Percentiles rank a stretch among this genome's conserved stretches.
Evolutionary conservation across 2,888 invertebrate genomes (phyloP).

Genomic region (Brachynemurus nebulosus): DNA sequence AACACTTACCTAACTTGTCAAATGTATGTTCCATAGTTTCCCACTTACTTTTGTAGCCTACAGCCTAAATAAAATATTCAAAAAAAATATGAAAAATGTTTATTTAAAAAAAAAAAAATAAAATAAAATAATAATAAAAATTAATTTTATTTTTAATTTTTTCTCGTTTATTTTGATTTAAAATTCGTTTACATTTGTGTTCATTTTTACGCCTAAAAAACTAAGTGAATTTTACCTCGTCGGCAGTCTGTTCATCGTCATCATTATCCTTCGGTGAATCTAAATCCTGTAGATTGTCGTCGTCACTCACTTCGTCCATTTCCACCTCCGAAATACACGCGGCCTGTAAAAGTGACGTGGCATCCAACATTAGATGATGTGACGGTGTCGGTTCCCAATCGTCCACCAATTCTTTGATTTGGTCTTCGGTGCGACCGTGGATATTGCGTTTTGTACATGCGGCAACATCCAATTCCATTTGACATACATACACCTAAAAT

Average conservation of each 20-base stretch:
- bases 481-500: constrained; percentile 75
- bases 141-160: neutral
- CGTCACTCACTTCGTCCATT: constrained; percentile 58
- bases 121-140: neutral
- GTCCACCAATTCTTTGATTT: constrained; percentile 57
- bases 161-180: neutral
- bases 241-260: constrained; percentile 33
- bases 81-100: constrained; percentile 13
- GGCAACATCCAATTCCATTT: constrained; percentile 68
- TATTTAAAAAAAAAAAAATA: constrained; percentile 11
- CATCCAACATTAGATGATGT: constrained; percentile 70
- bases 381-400: constrained; percentile 67
- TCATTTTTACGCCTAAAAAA: neutral
- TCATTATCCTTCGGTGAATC: constrained; percentile 21
- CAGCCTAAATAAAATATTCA: constrained; percentile 19
- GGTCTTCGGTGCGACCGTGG: constrained; percentile 63
- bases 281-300: constrained; percentile 28
- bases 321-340: constrained; percentile 71
- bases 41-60: constrained; percentile 58
- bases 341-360: constrained; percentile 70
- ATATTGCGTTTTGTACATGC: constrained; percentile 71
- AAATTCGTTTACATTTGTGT: neutral
- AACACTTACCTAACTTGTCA: constrained; percentile 67
- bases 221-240: constrained; percentile 25
- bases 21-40: constrained; percentile 71